Conservation (phyloP, 2,888 invertebrate genomes). For the Acanthosepion pharaonis region DNA sequence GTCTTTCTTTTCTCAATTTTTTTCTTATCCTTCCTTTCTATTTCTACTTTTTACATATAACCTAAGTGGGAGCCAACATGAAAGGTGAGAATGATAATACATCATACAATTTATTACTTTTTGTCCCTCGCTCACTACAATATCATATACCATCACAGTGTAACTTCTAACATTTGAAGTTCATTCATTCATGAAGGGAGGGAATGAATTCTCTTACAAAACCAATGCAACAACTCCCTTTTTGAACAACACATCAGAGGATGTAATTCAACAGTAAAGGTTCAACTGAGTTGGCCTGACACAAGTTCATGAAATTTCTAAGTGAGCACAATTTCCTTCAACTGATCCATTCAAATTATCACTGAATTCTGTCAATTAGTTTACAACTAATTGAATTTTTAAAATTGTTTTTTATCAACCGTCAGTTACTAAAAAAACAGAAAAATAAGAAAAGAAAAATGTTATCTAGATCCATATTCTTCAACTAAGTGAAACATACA, state of each 20-base stretch:
- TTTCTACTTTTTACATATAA: not conserved
- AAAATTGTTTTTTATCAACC: no score
- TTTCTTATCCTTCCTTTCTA: not conserved
- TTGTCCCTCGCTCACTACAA: not conserved
- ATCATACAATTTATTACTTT: not conserved
- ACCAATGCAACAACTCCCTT: not conserved
- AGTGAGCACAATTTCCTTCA: not conserved
- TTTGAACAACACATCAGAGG: not conserved
- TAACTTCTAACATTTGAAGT: constrained; percentile 10
- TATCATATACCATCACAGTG: not conserved
- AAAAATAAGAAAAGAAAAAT: no score
- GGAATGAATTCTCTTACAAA: not conserved
- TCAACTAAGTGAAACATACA: no score
- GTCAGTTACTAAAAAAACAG: no score
- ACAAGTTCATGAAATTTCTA: not conserved
- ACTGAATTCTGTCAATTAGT: no score
- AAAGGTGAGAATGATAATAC: constrained; percentile 1
- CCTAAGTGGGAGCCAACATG: not conserved
- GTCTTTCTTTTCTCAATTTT: not conserved
- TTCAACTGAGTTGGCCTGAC: not conserved
- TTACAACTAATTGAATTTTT: no score
- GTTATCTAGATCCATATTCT: no score
- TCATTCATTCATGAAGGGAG: not conserved
- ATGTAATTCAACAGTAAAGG: not conserved
- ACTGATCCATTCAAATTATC: not conserved